These are phyloP conservation scores for Phyto melanocephala DNA, from an alignment of 2,888 invertebrate genomes.

Conservation along the genomic window DNA sequence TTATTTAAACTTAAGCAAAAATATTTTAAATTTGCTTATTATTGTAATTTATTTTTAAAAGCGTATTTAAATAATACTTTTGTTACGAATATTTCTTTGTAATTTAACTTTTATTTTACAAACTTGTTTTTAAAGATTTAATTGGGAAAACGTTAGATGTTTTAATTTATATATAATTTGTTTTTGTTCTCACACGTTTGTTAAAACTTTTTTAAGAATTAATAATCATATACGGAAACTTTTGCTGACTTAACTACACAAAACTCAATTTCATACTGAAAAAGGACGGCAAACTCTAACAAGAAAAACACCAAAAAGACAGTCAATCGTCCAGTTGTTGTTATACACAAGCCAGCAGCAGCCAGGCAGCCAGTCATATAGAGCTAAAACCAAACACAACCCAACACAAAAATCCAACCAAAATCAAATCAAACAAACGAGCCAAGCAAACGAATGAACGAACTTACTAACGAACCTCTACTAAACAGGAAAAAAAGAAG, in stretches of 20 bases:
- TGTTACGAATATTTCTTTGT: slow-evolving; percentile 8
- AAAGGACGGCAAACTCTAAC: slow-evolving; percentile 77
- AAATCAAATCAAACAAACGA: slow-evolving; percentile 54
- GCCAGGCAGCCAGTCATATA: slow-evolving; percentile 58
- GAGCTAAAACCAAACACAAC: slow-evolving; percentile 53
- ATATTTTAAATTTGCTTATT: neutral
- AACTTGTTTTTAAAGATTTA: slow-evolving; percentile 5
- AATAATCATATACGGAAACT: slow-evolving; percentile 74
- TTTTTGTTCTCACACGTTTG: slow-evolving; percentile 62
- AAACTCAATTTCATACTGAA: slow-evolving; percentile 79
- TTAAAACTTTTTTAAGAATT: slow-evolving; percentile 69
- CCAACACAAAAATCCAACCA: slow-evolving; percentile 51
- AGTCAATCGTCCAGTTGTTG: slow-evolving; percentile 56
- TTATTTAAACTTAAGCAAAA: no score
- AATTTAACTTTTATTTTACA: slow-evolving; percentile 8
- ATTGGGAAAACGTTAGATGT: slow-evolving; percentile 10
- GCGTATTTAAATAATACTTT: slow-evolving; percentile 19
- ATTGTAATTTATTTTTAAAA: neutral
- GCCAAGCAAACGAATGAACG: neutral
- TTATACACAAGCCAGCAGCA: slow-evolving; percentile 57
- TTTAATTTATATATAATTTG: slow-evolving; percentile 41
- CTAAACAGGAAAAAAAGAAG: slow-evolving; percentile 57
- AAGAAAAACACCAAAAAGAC: slow-evolving; percentile 69
- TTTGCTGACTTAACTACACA: slow-evolving; percentile 79
- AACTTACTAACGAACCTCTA: slow-evolving; percentile 62